Evolutionary conservation across 1,140 invertebrate genomes (phyloP).

Genomic region (Cardiocondyla obscurior): DNA sequence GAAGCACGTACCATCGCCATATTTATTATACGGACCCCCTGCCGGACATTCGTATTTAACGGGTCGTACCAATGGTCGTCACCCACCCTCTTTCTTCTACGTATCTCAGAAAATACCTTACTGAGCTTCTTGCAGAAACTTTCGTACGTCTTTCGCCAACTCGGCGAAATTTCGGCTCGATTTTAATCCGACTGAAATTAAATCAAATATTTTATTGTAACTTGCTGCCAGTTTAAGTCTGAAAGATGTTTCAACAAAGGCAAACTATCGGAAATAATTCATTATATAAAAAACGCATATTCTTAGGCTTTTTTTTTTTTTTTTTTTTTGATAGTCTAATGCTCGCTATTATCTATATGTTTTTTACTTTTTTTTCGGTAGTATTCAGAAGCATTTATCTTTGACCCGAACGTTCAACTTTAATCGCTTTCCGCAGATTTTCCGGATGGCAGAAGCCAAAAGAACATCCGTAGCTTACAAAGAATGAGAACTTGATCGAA

Average conservation of each 20-base stretch:
- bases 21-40: constrained; percentile 82
- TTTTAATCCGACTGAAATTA: background rate
- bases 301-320: constrained; percentile 12
- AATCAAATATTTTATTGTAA: background rate
- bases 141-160: background rate
- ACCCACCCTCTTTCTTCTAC: constrained; percentile 23
- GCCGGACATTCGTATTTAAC: constrained; percentile 84
- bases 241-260: background rate
- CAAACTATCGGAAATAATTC: background rate
- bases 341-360: background rate
- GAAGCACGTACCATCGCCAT: constrained; percentile 76
- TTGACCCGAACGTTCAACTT: background rate
- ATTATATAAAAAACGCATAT: constrained; percentile 36
- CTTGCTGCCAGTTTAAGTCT: background rate
- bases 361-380: constrained; percentile 6
- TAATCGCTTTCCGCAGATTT: constrained; percentile 60
- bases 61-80: constrained; percentile 44
- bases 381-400: background rate
- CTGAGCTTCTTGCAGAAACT: background rate
- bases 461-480: background rate
- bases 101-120: constrained; percentile 12
- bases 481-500: constrained; percentile 40
- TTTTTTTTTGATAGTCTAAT: background rate
- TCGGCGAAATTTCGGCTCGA: background rate
- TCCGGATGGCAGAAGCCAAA: constrained; percentile 13